phyloP scores from a whole-genome alignment of 2,888 invertebrate genomes.

The Ditylenchus weischeri region DNA sequence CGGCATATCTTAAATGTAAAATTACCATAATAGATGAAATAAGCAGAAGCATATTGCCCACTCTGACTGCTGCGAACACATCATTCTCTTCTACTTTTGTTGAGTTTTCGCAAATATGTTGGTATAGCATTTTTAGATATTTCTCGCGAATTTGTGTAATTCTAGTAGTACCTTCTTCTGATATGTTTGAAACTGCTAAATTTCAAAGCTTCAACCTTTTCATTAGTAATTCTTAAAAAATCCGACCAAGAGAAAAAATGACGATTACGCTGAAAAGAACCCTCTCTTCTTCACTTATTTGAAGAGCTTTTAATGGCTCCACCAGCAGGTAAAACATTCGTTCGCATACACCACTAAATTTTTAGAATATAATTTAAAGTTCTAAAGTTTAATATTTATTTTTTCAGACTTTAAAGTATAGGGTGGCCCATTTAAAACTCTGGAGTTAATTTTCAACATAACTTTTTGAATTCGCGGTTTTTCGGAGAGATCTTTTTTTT shows the following conservation, averaged over 20 bases:
- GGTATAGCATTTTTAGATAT: constrained; percentile 26
- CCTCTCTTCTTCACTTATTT: constrained; percentile 44
- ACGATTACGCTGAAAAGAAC: constrained; percentile 34
- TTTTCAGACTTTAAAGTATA: too few relatives aligned
- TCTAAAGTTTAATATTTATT: too few relatives aligned
- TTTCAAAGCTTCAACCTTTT: too few relatives aligned
- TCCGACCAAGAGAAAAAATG: constrained; percentile 28
- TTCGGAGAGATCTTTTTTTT: too few relatives aligned
- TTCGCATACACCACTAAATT: constrained; percentile 17
- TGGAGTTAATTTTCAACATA: too few relatives aligned
- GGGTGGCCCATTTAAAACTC: too few relatives aligned
- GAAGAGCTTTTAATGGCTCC: constrained; percentile 42
- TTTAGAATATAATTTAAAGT: too few relatives aligned
- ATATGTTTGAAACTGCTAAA: constrained; percentile 18
- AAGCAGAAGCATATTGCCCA: constrained; percentile 45
- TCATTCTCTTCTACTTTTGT: constrained; percentile 9
- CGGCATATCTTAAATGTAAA: neutral
- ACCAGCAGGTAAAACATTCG: constrained; percentile 44
- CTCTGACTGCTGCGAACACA: constrained; percentile 36
- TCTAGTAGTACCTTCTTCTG: constrained; percentile 18
- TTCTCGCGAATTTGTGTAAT: constrained; percentile 17
- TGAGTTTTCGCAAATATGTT: constrained; percentile 9
- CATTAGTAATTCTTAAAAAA: too few relatives aligned
- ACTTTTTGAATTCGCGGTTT: too few relatives aligned
- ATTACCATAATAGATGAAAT: constrained; percentile 50